Percentiles rank a stretch among this genome's conserved stretches.
These are phyloP conservation scores for Lepus europaeus DNA, from an alignment of 2,113 vertebrate species.

Conservation along the genomic window DNA sequence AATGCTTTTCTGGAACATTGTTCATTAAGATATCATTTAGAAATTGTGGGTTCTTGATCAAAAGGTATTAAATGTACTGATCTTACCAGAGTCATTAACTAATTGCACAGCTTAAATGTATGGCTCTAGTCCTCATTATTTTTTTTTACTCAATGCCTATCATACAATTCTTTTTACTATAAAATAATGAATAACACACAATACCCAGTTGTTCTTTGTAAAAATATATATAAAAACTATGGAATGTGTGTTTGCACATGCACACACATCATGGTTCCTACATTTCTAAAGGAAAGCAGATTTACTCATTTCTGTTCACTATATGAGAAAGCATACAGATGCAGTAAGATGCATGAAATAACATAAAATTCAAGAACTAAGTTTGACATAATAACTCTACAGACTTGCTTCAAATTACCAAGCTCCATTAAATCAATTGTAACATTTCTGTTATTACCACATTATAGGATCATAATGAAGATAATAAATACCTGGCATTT, in stretches of 20 bases:
- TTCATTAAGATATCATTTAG: neutral
- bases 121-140: neutral
- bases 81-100: neutral
- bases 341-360: slow-evolving; percentile 11
- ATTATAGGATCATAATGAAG: slow-evolving; percentile 76
- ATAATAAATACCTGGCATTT: slow-evolving; percentile 82
- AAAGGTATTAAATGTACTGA: neutral
- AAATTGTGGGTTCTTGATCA: neutral
- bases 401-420: slow-evolving; percentile 69
- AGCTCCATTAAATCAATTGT: slow-evolving; percentile 78
- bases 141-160: neutral
- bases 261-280: neutral
- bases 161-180: neutral
- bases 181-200: neutral
- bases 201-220: neutral
- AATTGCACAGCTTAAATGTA: neutral
- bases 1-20: neutral
- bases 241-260: neutral
- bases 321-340: slow-evolving; percentile 15
- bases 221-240: neutral
- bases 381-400: slow-evolving; percentile 62
- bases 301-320: neutral
- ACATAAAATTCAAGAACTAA: slow-evolving; percentile 57
- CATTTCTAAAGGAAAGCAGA: neutral
- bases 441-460: slow-evolving; percentile 78